Base-by-base conservation (phyloP, 2,888 invertebrate species). In the Strigamia transsilvanica region DNA sequence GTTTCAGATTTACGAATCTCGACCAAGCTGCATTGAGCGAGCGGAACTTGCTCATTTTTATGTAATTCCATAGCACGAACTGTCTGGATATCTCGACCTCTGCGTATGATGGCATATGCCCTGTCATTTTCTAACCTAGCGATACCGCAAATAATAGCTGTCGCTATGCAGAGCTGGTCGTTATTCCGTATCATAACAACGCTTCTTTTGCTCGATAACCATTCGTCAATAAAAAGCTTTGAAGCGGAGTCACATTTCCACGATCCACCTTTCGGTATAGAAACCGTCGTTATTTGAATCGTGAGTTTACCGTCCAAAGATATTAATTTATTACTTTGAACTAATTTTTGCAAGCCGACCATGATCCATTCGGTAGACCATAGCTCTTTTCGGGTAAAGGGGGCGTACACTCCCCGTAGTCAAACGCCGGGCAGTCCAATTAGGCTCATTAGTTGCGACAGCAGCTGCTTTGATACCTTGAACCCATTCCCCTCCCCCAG, bases 251-350 rank as follows among this genome's bases (percentile, higher is more conserved):
- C 21, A 15, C 9, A 13, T 77, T 77, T 77, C 5, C 15, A 13
- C 9, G 13, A 5, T 10, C 77, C 77, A 12, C 9, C 77, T 13
- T 15, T 77, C 4, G 77, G 77, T 5, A 77, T 5, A 9, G 77
- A 10, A 15, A 23, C 13, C 6, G 9, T 12, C 5, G 15, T 15
- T 18, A 34, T 77, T 13, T 21, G 9, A 27, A 27, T 77, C 13
- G 6, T 66, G 13, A 66, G 23, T 7, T 18, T 21, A 23, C 23
- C 23, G 18, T 66, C n/a, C n/a, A n/a, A n/a, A n/a, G n/a, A n/a
- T n/a, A n/a, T 21, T 13, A 18, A 18, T 77, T 77, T 77, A 21
- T 77, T 77, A 77, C 77, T 77, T 15, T 77, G 77, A 9, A 15
- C n/a, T 5, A 21, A 7, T 21, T 77, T 77, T 77, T 77, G 9